Evolutionary conservation across 2,888 invertebrate species (phyloP), one percentile per base, ranked within the genome.

Genomic region (Cerceris ruficornis): DNA sequence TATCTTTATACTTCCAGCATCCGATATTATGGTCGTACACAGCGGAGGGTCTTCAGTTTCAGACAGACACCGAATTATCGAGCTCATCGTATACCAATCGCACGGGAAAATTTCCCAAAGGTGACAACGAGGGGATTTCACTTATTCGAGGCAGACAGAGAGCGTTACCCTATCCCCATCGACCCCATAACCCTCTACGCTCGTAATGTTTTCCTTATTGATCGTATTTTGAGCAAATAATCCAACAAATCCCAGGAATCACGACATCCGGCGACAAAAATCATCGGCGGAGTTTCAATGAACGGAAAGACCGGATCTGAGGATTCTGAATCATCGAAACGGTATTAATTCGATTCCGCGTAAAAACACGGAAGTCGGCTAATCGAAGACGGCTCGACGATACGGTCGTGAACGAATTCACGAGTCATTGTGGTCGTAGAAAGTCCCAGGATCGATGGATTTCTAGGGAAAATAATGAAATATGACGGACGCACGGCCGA

Each of bases 381-480:
- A 46, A 46, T 11, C 11, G 11, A 11, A 46, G 46, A 46, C 11
- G 46, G 28, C 28, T 28, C 28, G 28, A 43, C 9, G 54, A n/a
- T 60, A 64, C 59, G 61, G 28, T 68, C 28, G 72, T 11, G 54
- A 42, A 69, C 28, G 64, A 81, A 74, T 65, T 69, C 46, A 55
- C 54, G 57, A 49, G 66, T 73, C 65, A 69, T 71, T 39, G 71
- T 14, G 69, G 71, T 65, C 54, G 11, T 39, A 49, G 9, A 9
- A 73, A 62, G 52, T 59, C 7, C 42, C 5, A 57, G 9, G n/a
- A 59, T 73, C 54, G 46, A 68, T 59, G 55, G 15, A 67, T 50
- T 50, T 62, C 49, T 15, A 14, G 7, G 57, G 14, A 57, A 74
- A 77, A 73, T 71, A 62, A 57, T 42, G 65, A 69, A 81, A 70